Percentiles rank a stretch among this genome's conserved stretches.
These are phyloP conservation scores for Gallinago solitaria DNA, from an alignment of 2,797 vertebrate genomes.

Conservation along the genomic window DNA sequence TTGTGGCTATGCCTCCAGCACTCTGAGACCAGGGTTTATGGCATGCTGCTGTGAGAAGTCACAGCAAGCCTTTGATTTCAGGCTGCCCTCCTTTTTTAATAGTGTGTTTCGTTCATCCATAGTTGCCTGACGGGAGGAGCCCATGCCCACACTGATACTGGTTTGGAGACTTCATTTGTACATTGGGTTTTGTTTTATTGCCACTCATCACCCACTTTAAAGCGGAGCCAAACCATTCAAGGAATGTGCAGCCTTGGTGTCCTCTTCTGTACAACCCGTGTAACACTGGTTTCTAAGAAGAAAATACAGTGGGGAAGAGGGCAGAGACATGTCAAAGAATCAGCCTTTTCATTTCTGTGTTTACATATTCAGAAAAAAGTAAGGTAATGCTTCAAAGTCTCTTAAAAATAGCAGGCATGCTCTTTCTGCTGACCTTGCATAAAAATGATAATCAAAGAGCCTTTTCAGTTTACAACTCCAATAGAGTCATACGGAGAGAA, in stretches of 20 bases:
- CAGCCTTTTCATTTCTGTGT: neutral
- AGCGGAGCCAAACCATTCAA: neutral
- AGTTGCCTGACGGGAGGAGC: neutral
- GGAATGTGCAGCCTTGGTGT: slow-evolving; percentile 2
- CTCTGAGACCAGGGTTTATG: neutral
- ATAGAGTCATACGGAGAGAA: neutral
- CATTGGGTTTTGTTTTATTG: neutral
- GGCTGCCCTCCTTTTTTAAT: neutral
- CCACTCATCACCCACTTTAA: neutral
- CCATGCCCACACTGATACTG: neutral
- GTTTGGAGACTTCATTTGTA: neutral
- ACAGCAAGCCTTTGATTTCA: neutral
- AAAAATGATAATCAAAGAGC: slow-evolving; percentile 31
- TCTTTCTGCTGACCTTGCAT: slow-evolving; percentile 38
- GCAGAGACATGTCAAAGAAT: neutral
- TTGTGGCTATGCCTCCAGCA: neutral
- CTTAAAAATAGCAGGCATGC: neutral
- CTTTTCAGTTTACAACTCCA: slow-evolving; percentile 16
- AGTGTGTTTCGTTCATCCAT: neutral
- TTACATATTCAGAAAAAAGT: neutral
- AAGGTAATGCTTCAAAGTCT: neutral
- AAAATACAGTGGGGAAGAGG: neutral
- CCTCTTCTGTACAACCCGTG: neutral
- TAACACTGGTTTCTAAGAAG: neutral
- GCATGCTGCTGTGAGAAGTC: neutral